Evolutionary conservation across 2,797 vertebrate species (phyloP).

Genomic region (Microhierax caerulescens): DNA sequence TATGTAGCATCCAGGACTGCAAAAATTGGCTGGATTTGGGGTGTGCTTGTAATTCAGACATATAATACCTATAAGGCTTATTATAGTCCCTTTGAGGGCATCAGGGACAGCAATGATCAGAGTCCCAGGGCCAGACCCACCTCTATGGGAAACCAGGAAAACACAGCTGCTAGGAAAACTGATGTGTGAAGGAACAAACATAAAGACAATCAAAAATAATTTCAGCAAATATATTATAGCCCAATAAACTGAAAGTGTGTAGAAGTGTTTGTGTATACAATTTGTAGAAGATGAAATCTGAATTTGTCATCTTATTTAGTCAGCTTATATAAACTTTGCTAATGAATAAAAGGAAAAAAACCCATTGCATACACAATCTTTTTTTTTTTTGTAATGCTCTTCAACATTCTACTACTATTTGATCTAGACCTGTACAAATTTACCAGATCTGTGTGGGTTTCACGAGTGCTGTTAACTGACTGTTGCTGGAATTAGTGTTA

Average conservation of each 20-base stretch:
- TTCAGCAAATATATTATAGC: background rate
- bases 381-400: background rate
- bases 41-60: background rate
- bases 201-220: background rate
- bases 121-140: background rate
- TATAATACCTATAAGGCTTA: background rate
- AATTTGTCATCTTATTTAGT: background rate
- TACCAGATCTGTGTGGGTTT: background rate
- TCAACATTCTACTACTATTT: background rate
- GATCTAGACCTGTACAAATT: background rate
- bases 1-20: background rate
- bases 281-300: background rate
- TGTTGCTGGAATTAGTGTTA: background rate
- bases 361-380: background rate
- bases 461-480: background rate
- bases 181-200: background rate
- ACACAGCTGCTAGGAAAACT: background rate
- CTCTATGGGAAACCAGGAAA: background rate
- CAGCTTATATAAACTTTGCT: background rate
- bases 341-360: background rate
- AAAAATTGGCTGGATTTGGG: background rate
- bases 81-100: background rate
- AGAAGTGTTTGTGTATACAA: background rate
- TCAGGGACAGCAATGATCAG: background rate
- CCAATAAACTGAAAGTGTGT: background rate